Conservation (phyloP, 2,797 vertebrate species). For the Hafferia zeledoni region DNA sequence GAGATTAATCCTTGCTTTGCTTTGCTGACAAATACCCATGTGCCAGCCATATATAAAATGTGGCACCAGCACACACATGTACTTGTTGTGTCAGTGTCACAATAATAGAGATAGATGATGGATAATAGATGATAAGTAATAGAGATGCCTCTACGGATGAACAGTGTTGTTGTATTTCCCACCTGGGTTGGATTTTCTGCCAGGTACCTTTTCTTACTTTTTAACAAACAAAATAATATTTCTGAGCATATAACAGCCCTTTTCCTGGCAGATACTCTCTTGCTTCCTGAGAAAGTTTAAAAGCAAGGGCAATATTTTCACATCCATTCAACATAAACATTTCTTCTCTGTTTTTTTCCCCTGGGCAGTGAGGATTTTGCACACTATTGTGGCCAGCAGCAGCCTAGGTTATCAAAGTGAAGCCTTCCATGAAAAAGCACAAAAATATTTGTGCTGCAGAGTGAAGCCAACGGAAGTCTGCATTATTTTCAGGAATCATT, state of each 20-base stretch:
- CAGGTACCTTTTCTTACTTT: neutral
- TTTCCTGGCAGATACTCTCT: neutral
- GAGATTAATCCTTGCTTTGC: neutral
- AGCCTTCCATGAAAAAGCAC: neutral
- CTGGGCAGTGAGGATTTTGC: neutral
- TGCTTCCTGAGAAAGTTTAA: neutral
- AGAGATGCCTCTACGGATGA: neutral
- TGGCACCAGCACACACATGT: neutral
- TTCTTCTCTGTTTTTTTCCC: neutral
- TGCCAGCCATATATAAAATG: rapidly evolving
- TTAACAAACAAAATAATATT: neutral
- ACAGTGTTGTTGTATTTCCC: neutral
- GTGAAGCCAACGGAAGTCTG: neutral
- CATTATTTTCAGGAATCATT: neutral
- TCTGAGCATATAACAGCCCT: neutral
- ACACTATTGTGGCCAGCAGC: neutral
- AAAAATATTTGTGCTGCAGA: neutral
- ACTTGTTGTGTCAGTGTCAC: neutral
- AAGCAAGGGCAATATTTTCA: neutral
- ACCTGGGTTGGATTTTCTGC: neutral
- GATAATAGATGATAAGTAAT: too few relatives aligned
- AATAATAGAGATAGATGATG: too few relatives aligned
- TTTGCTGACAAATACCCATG: neutral
- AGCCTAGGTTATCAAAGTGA: neutral
- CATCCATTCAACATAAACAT: neutral